A percentile compares a stretch with the other conserved stretches of the same genome.
Conservation (phyloP, 1,140 invertebrate species). For the Atopsyche davidsoni region DNA sequence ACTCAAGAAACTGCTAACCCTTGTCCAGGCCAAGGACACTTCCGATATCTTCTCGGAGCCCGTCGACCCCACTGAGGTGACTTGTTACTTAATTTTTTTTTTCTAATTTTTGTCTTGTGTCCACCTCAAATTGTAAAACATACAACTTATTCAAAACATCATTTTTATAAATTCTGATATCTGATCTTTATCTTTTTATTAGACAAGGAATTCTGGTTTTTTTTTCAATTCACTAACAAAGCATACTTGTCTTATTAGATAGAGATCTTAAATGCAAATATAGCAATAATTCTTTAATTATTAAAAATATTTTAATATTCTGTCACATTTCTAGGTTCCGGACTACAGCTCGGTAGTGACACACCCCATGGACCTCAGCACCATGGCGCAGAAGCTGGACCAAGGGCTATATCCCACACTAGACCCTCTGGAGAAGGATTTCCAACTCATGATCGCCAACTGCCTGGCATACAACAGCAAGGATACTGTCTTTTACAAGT, state of each 20-base stretch:
- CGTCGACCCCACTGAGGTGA: slow-evolving; percentile 77
- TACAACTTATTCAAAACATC: too few relatives aligned
- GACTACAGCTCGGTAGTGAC: slow-evolving; percentile 91
- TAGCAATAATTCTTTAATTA: too few relatives aligned
- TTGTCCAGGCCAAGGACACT: slow-evolving; percentile 73
- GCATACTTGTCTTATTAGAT: too few relatives aligned
- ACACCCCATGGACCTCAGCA: slow-evolving; percentile 93
- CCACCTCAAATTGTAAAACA: too few relatives aligned
- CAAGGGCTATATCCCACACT: slow-evolving; percentile 70
- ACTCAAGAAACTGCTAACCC: slow-evolving; percentile 66
- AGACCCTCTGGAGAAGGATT: slow-evolving; percentile 80
- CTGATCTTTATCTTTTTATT: too few relatives aligned
- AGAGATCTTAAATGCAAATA: too few relatives aligned
- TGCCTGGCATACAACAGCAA: slow-evolving; percentile 93
- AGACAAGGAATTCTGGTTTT: too few relatives aligned
- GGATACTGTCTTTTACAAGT: slow-evolving; percentile 76
- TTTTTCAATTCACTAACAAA: too few relatives aligned
- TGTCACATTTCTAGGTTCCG: slow-evolving; percentile 69
- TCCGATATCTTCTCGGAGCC: slow-evolving; percentile 89
- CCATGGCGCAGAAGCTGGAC: slow-evolving; percentile 79
- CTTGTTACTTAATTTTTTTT: neutral
- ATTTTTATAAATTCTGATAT: too few relatives aligned
- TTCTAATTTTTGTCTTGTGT: too few relatives aligned
- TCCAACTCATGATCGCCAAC: slow-evolving; percentile 90
- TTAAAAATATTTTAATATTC: too few relatives aligned